Evolutionary conservation across 2,113 vertebrate genomes (phyloP), one percentile per base, ranked within the genome.

Genomic region (Psettodes erumei): DNA sequence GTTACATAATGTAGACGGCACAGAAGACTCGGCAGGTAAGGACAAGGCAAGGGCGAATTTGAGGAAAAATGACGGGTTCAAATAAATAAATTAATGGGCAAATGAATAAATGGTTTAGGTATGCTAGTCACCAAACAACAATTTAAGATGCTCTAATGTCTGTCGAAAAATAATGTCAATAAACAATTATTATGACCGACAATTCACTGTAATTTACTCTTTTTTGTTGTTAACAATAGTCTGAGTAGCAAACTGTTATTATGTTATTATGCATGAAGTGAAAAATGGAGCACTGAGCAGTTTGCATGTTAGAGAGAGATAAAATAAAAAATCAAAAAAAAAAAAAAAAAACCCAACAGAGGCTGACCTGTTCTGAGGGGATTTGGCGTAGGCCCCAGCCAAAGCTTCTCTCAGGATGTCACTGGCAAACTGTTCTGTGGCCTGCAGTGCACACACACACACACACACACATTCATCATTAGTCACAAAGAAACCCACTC

Each of bases 391-490:
- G 0, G 96, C 97, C 51, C 95, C 93, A 0, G 96, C 96, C 47
- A 99, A 90, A 0, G 98, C 95, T 62, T 98, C 96, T 84, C 98
- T 94, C 35, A 99, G 93, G 84, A 99, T 90, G 71, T 99, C 97
- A 28, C 92, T 98, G 89, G 96, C 94, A 86, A 99, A 96, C 93
- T 98, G 97, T 47, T 98, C 95, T 0, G 97, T 97, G 19, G 97
- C 97, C 98, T 99, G 82, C 30, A 88, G 69, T 28, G 45, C 53
- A 71, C n/a, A 61, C 32, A 67, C 40, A 72, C 19, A 67, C 28
- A 47, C 42, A 67, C 27, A 42, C 27, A 64, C 38, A 82, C 8
- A 25, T 11, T 37, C 42, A 75, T 9, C 21, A 76, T 67, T 54
- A 82, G 68, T 74, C 68, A 83, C 40, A 72, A 47, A 68, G 40